Base-by-base conservation (phyloP, 2,113 vertebrate species). In the Halcyon senegalensis region DNA sequence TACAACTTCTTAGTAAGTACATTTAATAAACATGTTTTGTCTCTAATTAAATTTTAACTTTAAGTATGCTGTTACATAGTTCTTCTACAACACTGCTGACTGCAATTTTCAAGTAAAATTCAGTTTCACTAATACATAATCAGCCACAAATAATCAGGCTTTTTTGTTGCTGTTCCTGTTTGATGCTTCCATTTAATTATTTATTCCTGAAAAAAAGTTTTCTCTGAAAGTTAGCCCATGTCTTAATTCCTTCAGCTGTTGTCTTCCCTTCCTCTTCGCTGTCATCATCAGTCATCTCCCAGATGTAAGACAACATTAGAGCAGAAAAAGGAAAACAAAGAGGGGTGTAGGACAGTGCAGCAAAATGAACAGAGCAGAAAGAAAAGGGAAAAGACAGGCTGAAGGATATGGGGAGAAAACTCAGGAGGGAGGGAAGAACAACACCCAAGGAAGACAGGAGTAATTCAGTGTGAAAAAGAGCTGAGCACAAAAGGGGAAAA, bases 181-280 rank as follows among this genome's bases (percentile, higher is more conserved):
- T 63, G 41, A 84, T 46, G 43, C 27, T 75, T 84, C 66, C n/a
- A 64, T 63, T 90, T 31, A 74, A 50, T 80, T 84, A 82, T 46
- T 76, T 84, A 83, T 73, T 62, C 60, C 56, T 43, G 13, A 90
- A 64, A 5, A 91, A 44, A 91, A 72, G 16, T 64, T 13, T 78
- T 66, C 44, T 81, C 66, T 81, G 67, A 77, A 89, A 82, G 53
- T 81, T 69, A 69, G 31, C 15, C 33, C 91, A n/a, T 51, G 25
- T 35, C 68, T 92, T 80, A 93, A 73, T 62, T 88, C 90, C 44
- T 91, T 84, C 78, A 87, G 56, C 31, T 95, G 82, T 79, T 79
- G 17, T 69, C 70, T 77, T 79, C 37, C 35, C 59, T 90, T 88
- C 66, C 55, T 60, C 55, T 86, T 64, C 72, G 69, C 66, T 80